Base-by-base conservation (phyloP, 2,888 invertebrate species). In the Sicus ferrugineus region DNA sequence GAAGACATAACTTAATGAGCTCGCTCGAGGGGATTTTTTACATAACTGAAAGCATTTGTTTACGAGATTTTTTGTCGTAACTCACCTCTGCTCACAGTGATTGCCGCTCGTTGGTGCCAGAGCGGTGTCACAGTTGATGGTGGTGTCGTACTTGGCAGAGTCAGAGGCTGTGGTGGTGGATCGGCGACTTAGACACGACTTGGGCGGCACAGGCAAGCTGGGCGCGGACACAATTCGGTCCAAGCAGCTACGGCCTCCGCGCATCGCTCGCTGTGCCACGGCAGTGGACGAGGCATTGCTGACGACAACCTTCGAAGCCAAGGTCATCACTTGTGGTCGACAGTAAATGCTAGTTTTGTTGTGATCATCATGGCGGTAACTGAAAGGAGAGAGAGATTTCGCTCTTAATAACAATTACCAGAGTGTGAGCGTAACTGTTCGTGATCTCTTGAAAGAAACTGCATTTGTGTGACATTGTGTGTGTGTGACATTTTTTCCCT, bases 181-280 rank as follows among this genome's bases (percentile, higher is more conserved):
- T 75, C 81, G 80, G 69, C 83, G 81, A 69, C 81, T 88, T 48
- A 89, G 81, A 75, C 88, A 88, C 31, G 89, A 89, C 73, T 87
- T 87, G 5, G 89, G 89, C 71, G 83, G 83, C 64, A 78, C 77
- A 21, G 82, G 81, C 72, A 85, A 80, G 70, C 79, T 75, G 34
- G 80, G 82, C 14, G 82, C 81, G n/a, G 82, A 80, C 54, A 78
- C 75, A 74, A 79, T 75, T 42, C 81, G 84, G 69, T 79, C 80
- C 72, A 83, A 74, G 65, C 77, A 79, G 31, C 73, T 77, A 19
- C 78, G 77, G 21, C 79, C 79, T 46, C 72, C 48, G 59, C 63
- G 54, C 46, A 71, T 69, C 48, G 72, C 68, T 48, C 73, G 73
- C 61, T 69, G 74, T 38, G 73, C 70, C n/a, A 46, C 58, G 16